Evolutionary conservation across 2,113 vertebrate genomes (phyloP).

Genomic region (Grammomys dolichurus): DNA sequence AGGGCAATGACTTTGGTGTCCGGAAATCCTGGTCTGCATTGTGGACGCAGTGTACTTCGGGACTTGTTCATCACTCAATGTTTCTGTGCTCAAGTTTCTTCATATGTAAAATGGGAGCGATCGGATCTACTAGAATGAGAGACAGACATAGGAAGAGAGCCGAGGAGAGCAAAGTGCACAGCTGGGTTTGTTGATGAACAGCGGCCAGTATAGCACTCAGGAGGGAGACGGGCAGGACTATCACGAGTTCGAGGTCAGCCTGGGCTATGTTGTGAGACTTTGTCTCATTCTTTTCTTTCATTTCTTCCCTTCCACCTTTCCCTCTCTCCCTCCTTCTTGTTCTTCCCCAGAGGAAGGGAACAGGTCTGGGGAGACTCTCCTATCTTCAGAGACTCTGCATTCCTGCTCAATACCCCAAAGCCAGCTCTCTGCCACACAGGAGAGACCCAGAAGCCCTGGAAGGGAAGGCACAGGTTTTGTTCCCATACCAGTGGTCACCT

Average conservation of each 20-base stretch:
- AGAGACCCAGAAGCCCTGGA: not conserved
- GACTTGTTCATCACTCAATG: not conserved
- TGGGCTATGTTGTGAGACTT: not conserved
- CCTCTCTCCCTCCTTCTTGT: not conserved
- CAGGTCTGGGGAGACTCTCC: not conserved
- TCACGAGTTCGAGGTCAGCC: not conserved
- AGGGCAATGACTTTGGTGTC: not conserved
- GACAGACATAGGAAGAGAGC: not conserved
- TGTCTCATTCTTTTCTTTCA: not conserved
- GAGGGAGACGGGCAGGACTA: not conserved
- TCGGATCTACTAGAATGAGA: not conserved
- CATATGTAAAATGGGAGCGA: not conserved
- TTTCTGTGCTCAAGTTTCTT: not conserved
- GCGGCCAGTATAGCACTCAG: not conserved
- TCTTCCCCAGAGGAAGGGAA: not conserved
- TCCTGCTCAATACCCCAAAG: accelerated
- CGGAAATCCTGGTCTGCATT: not conserved
- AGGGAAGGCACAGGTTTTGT: accelerated
- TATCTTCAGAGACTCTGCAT: not conserved
- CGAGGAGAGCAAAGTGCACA: not conserved
- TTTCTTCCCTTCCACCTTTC: not conserved
- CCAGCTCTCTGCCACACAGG: not conserved
- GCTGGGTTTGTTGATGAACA: too few species aligned
- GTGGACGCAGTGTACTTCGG: not conserved
- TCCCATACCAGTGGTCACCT: not conserved